Conservation (phyloP, 2,797 vertebrate genomes). For the Coilia nasus region DNA sequence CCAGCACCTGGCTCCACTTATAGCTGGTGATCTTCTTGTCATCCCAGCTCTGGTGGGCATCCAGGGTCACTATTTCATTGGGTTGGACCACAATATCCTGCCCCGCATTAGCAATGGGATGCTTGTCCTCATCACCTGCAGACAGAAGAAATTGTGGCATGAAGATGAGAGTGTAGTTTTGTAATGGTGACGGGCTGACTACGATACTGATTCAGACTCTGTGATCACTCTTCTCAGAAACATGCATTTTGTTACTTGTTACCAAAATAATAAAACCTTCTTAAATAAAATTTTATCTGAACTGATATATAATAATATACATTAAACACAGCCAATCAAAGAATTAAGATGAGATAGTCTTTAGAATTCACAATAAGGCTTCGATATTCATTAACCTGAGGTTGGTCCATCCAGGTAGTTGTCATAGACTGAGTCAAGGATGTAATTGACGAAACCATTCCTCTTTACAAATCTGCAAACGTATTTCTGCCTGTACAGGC, state of each 20-base stretch:
- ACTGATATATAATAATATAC: no score
- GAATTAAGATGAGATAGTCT: no score
- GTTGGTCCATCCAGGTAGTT: conserved; percentile 59
- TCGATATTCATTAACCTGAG: conserved; percentile 38
- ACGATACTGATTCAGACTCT: no score
- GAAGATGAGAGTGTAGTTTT: no score
- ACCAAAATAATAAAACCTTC: no score
- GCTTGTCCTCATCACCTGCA: conserved; percentile 57
- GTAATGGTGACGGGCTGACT: no score
- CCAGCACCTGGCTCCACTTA: conserved; percentile 75
- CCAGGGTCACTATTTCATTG: conserved; percentile 71
- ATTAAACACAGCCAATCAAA: no score
- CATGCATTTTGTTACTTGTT: no score
- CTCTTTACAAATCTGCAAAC: conserved; percentile 85
- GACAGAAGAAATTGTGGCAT: neutral
- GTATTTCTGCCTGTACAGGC: conserved; percentile 81
- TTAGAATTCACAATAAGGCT: no score
- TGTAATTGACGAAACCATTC: conserved; percentile 78
- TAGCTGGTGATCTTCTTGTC: conserved; percentile 71
- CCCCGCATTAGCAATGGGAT: conserved; percentile 74
- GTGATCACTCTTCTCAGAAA: no score
- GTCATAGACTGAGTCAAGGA: conserved; percentile 70
- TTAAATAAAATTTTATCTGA: no score
- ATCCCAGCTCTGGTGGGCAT: conserved; percentile 77
- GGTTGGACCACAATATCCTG: conserved; percentile 81